Base-by-base conservation (phyloP, 2,113 vertebrate genomes). In the Phalacrocorax pelagicus region DNA sequence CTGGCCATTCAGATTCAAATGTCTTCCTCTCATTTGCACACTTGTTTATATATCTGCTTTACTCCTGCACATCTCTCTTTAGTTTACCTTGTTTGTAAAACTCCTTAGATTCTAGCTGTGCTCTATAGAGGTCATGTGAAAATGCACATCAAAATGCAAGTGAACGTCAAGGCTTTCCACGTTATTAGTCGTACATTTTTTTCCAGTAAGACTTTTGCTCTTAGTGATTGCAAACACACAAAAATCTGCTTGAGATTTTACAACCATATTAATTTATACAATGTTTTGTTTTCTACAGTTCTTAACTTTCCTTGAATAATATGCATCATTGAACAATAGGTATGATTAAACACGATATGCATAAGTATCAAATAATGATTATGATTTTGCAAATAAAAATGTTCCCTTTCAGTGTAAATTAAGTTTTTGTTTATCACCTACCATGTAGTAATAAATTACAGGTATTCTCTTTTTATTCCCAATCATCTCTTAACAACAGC, bases 1-100 rank as follows among this genome's bases (percentile, higher is more conserved):
- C 97, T 97, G 95, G 80, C 98, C 95, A 98, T 98, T 99, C 97
- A 98, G 92, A 99, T 98, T 99, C 97, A 99, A 98, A 98, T 98
- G 95, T 96, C 96, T 97, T 96, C 94, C 97, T 98, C 96, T 97
- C 94, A 96, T 84, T 93, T 79, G 72, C 90, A 96, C 94, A 89
- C 26, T 21, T 98, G 95, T 98, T 98, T 98, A 94, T 94, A 94
- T 85, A 98, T 96, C 97, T 97, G 85, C 97, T 98, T 96, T 97
- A 61, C 77, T 81, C 58, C 81, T 97, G 86, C 83, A 89, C 44
- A 59, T 92, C 67, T 94, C 42, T 90, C 96, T 97, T 97, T 96
- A 91, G 91, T 97, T 97, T 79, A 32, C 29, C 75, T 89, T 98
- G 96, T 98, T 98, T 98, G 94, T 93, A 97, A 96, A 98, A 95